A percentile compares a stretch with the other conserved stretches of the same genome.
phyloP scores from a whole-genome alignment of 1,140 invertebrate genomes.

The Aleiodes sp. region DNA sequence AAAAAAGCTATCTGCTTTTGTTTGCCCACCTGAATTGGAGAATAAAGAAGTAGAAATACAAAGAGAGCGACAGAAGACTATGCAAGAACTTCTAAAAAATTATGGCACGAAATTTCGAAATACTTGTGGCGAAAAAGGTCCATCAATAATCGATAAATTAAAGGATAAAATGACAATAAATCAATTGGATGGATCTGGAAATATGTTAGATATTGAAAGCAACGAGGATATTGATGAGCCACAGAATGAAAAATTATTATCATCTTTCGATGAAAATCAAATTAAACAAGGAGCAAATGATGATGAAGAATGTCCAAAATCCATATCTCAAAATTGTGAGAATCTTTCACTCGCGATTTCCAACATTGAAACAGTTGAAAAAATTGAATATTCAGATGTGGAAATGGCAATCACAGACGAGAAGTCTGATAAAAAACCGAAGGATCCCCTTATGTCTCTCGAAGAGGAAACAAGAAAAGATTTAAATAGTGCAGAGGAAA shows the following conservation, averaged over 20 bases:
- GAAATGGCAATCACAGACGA: neutral
- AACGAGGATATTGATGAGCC: neutral
- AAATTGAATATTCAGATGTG: neutral
- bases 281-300: neutral
- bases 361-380: neutral
- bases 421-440: conserved; percentile 13
- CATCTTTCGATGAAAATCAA: no score
- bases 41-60: conserved; percentile 61
- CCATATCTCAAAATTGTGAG: neutral
- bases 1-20: conserved; percentile 59
- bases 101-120: conserved; percentile 54
- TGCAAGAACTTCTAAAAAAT: conserved; percentile 59
- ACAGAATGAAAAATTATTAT: neutral
- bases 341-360: neutral
- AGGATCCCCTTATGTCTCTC: neutral
- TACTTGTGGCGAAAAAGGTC: conserved; percentile 36
- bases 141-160: conserved; percentile 58
- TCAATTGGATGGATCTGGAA: neutral
- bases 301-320: neutral
- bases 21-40: conserved; percentile 59
- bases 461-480: neutral
- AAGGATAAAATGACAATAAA: conserved; percentile 59
- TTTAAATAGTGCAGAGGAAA: conserved; percentile 2
- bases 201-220: neutral
- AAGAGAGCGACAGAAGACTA: conserved; percentile 57